Percentiles rank a stretch among this genome's conserved stretches.
Conservation (phyloP, 64 coral and sea anemone species). For the Montipora efflorescens region DNA sequence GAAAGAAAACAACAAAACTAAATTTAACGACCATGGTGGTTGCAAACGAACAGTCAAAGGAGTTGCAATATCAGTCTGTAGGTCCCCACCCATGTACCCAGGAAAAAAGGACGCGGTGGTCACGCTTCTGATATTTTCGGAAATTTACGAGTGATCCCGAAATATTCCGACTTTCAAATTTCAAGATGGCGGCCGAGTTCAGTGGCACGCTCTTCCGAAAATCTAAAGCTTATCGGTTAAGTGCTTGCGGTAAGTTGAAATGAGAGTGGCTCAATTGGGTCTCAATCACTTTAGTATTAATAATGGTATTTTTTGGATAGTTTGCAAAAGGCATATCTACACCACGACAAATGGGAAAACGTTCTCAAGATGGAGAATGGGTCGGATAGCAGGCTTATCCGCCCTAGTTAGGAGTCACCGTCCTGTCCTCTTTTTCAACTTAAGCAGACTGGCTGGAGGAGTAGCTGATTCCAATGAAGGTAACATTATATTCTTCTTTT, state of each 20-base stretch:
- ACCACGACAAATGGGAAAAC: not conserved
- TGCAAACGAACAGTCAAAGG: not conserved
- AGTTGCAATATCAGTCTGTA: not conserved
- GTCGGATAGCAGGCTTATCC: not conserved
- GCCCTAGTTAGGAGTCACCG: not conserved
- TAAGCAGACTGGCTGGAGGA: conserved; percentile 4
- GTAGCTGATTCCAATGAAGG: not conserved
- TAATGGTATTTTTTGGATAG: not conserved
- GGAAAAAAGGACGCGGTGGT: conserved; percentile 19
- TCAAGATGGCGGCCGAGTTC: conserved; percentile 23
- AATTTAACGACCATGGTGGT: conserved; percentile 31
- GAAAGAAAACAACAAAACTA: conserved; percentile 52
- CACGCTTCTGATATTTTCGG: conserved; percentile 13
- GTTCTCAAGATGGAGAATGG: not conserved
- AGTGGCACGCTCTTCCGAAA: not conserved
- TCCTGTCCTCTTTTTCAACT: not conserved
- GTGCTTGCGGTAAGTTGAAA: conserved; percentile 6
- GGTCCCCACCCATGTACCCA: not conserved
- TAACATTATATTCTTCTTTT: not conserved
- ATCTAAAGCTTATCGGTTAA: not conserved
- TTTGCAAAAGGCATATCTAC: conserved; percentile 1
- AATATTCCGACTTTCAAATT: not conserved
- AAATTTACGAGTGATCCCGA: not conserved
- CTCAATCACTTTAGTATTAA: not conserved
- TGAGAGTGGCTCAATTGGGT: too few relatives aligned